These are phyloP conservation scores for Fragariocoptes setiger DNA, from an alignment of 1,140 invertebrate species.

Conservation along the genomic window DNA sequence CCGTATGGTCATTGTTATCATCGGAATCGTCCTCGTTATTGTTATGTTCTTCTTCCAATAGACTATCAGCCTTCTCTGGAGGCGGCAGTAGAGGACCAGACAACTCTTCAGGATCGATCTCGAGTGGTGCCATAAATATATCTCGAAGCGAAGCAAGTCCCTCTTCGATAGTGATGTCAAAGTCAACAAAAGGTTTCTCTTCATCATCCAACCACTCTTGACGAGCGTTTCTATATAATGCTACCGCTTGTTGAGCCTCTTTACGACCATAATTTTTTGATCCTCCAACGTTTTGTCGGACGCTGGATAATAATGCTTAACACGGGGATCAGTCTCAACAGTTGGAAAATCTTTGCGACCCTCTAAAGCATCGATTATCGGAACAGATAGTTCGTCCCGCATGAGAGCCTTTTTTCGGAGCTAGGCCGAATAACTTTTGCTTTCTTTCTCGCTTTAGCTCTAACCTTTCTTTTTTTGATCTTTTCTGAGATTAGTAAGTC, in stretches of 20 bases:
- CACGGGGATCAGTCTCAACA: slow-evolving; percentile 15
- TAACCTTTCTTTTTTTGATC: slow-evolving; percentile 22
- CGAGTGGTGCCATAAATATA: slow-evolving; percentile 33
- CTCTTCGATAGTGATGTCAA: slow-evolving; percentile 31
- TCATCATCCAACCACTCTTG: slow-evolving; percentile 4
- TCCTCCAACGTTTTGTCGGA: slow-evolving; percentile 50
- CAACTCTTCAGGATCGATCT: neutral
- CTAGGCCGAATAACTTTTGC: slow-evolving; percentile 4
- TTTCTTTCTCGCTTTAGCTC: slow-evolving; percentile 6
- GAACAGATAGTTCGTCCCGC: slow-evolving; percentile 36
- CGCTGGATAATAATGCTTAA: slow-evolving; percentile 53
- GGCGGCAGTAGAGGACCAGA: neutral
- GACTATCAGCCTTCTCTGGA: neutral
- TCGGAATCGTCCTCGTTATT: slow-evolving; percentile 13
- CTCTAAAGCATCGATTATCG: slow-evolving; percentile 34
- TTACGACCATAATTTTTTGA: slow-evolving; percentile 57
- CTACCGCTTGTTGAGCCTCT: slow-evolving; percentile 50
- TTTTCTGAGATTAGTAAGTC: slow-evolving; percentile 26
- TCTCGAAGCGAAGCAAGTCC: slow-evolving; percentile 41
- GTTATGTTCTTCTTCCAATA: slow-evolving; percentile 16
- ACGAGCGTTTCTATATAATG: slow-evolving; percentile 31
- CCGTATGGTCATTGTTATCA: no score
- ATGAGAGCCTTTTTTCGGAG: slow-evolving; percentile 22
- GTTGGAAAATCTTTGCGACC: slow-evolving; percentile 21
- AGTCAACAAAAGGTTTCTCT: slow-evolving; percentile 32